phyloP scores from a whole-genome alignment of 2,113 vertebrate species.

The Neotoma lepida region DNA sequence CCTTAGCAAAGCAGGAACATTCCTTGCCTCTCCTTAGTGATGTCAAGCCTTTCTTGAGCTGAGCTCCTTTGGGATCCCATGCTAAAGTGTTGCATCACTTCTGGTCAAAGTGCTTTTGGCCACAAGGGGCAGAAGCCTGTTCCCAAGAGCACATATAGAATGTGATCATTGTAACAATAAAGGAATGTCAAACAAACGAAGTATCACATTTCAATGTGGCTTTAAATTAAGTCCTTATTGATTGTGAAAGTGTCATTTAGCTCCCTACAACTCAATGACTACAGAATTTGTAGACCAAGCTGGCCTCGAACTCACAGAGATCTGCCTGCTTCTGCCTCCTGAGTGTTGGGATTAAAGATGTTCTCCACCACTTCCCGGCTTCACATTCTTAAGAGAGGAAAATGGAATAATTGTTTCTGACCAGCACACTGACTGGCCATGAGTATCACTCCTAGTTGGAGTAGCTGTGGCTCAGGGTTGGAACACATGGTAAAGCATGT shows the following conservation, averaged over 20 bases:
- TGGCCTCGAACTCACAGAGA: neutral
- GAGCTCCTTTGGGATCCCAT: neutral
- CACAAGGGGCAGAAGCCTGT: neutral
- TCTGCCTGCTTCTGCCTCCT: neutral
- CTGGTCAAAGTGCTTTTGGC: neutral
- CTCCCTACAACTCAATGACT: neutral
- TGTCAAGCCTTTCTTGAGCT: neutral
- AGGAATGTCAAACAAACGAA: neutral
- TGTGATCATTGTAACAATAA: neutral
- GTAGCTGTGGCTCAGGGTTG: neutral
- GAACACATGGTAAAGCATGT: rapidly evolving
- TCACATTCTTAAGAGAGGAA: neutral
- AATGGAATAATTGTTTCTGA: neutral
- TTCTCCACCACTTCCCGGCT: neutral
- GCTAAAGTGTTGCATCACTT: neutral
- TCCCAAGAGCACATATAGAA: neutral
- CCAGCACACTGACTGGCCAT: neutral
- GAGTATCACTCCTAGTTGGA: neutral
- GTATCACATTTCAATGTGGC: neutral
- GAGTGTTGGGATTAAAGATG: neutral
- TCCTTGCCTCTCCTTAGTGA: neutral
- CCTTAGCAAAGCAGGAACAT: neutral
- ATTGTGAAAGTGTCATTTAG: neutral
- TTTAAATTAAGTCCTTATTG: neutral
- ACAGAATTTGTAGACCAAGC: neutral